Conservation (phyloP, 1,140 invertebrate genomes). For the Aphelenchoides avenae region DNA sequence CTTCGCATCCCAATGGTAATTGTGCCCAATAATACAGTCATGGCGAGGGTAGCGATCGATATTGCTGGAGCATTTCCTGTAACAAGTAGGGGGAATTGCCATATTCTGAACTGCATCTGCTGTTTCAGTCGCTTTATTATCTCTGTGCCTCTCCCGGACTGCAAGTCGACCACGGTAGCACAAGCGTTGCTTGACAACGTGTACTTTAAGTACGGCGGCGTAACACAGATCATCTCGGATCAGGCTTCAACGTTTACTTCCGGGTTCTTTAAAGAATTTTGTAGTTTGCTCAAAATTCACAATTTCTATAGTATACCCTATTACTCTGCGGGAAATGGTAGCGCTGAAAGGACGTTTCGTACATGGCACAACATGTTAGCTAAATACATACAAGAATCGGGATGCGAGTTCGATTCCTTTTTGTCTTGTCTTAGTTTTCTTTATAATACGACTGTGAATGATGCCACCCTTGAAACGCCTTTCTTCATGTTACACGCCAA, state of each 20-base stretch:
- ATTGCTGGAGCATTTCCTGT: slow-evolving; percentile 7
- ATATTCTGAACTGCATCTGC: slow-evolving; percentile 14
- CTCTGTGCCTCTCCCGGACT: slow-evolving; percentile 8
- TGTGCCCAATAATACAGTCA: not conserved
- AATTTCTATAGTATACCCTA: not conserved
- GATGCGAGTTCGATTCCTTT: slow-evolving; percentile 7
- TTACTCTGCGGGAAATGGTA: slow-evolving; percentile 8
- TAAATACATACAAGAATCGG: slow-evolving; percentile 6
- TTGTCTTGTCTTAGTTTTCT: slow-evolving; percentile 1
- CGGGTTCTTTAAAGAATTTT: slow-evolving; percentile 14
- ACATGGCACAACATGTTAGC: slow-evolving; percentile 5
- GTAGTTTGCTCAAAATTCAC: not conserved
- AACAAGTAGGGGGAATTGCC: slow-evolving; percentile 1
- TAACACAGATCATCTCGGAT: slow-evolving; percentile 4
- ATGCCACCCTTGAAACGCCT: slow-evolving; percentile 12
- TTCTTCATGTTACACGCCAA: slow-evolving; percentile 10
- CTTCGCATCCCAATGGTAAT: slow-evolving; percentile 3
- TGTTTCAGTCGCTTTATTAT: slow-evolving; percentile 8
- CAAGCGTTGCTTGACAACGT: slow-evolving; percentile 13
- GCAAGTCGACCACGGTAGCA: slow-evolving; percentile 1
- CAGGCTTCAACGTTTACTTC: slow-evolving; percentile 11
- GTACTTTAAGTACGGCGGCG: slow-evolving; percentile 9
- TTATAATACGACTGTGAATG: slow-evolving; percentile 11
- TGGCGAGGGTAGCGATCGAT: slow-evolving; percentile 11
- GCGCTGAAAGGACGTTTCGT: slow-evolving; percentile 5